These are phyloP conservation scores for Megaptera novaeangliae DNA, from an alignment of 2,113 vertebrate species.

Conservation along the genomic window DNA sequence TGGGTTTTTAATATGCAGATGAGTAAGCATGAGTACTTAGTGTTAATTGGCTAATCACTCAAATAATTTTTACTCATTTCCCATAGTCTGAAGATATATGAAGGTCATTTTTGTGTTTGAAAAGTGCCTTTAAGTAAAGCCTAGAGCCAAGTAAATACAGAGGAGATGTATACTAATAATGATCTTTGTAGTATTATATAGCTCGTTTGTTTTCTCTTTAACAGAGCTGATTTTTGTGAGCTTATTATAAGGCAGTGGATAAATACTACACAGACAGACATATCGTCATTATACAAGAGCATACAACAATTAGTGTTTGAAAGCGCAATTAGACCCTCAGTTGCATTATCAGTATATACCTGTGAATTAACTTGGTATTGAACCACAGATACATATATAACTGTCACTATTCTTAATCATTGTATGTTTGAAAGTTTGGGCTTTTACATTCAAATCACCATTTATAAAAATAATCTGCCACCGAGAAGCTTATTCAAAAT, in stretches of 20 bases:
- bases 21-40: slow-evolving; percentile 52
- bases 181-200: background rate
- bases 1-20: slow-evolving; percentile 53
- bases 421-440: background rate
- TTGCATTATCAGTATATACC: background rate
- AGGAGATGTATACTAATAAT: background rate
- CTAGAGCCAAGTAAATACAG: slow-evolving; percentile 41
- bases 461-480: background rate
- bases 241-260: slow-evolving; percentile 16
- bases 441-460: background rate
- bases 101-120: slow-evolving; percentile 72
- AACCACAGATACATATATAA: background rate
- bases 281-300: slow-evolving; percentile 45
- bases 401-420: background rate
- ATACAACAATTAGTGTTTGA: slow-evolving; percentile 47
- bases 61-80: slow-evolving; percentile 66
- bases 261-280: slow-evolving; percentile 28
- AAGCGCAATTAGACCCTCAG: background rate
- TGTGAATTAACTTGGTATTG: slow-evolving; percentile 51
- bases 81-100: slow-evolving; percentile 25
- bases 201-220: slow-evolving; percentile 20
- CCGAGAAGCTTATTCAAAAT: background rate
- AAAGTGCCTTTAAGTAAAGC: slow-evolving; percentile 59
- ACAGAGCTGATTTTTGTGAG: slow-evolving; percentile 35
- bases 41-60: slow-evolving; percentile 75